A percentile compares a stretch with the other conserved stretches of the same genome.
These are phyloP conservation scores for Apistogramma diplotaenia DNA, from an alignment of 2,113 vertebrate species.

Conservation along the genomic window DNA sequence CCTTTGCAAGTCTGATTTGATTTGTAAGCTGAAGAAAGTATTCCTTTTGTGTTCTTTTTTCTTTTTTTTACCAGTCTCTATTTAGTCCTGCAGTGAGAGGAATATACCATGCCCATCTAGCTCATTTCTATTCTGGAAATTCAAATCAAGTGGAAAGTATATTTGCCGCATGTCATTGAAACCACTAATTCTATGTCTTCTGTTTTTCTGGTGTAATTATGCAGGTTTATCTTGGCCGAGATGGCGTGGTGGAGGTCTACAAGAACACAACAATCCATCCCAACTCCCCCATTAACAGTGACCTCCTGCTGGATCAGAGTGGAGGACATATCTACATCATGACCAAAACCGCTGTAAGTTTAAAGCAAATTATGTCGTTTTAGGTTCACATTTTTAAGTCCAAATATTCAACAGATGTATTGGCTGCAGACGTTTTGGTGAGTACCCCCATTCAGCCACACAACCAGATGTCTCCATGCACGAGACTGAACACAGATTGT, in stretches of 20 bases:
- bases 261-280: conserved; percentile 78
- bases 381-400: not conserved
- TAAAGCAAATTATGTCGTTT: not conserved
- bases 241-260: conserved; percentile 77
- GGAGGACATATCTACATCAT: conserved; percentile 88
- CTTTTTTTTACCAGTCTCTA: not conserved
- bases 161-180: not conserved
- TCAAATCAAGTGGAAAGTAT: not conserved
- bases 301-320: conserved; percentile 84
- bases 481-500: conserved; percentile 20
- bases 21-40: conserved; percentile 43
- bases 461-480: conserved; percentile 59
- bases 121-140: not conserved
- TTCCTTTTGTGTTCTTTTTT: not conserved
- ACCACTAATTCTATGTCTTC: not conserved
- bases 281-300: conserved; percentile 82
- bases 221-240: conserved; percentile 85
- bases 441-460: conserved; percentile 9
- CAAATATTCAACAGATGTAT: conserved; percentile 7
- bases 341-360: conserved; percentile 85
- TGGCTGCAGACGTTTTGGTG: not conserved
- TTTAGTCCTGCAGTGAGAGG: not conserved
- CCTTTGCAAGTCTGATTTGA: conserved; percentile 60
- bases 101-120: not conserved
- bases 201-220: not conserved